These are phyloP conservation scores for Tetragnatha montana DNA, from an alignment of 2,888 invertebrate genomes.

Conservation along the genomic window DNA sequence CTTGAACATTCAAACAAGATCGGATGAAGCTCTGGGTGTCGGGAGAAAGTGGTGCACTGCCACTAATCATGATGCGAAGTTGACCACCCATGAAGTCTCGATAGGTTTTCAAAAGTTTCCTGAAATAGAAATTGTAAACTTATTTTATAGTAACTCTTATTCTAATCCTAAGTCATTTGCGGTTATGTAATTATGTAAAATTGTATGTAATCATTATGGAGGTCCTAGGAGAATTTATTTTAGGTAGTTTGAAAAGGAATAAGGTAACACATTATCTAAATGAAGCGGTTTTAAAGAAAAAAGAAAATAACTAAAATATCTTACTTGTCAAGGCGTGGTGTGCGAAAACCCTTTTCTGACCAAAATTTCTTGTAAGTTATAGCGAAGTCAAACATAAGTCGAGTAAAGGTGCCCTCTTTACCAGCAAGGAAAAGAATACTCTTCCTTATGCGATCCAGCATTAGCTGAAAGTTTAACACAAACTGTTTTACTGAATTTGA, in stretches of 20 bases:
- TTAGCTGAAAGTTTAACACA: constrained; percentile 51
- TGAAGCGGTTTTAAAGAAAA: too few species aligned
- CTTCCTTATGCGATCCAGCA: constrained; percentile 63
- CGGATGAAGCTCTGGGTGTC: constrained; percentile 96
- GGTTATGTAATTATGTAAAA: too few species aligned
- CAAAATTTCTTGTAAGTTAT: constrained; percentile 94
- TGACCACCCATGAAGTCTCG: constrained; percentile 88
- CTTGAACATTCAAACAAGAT: constrained; percentile 90
- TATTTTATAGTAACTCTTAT: too few species aligned
- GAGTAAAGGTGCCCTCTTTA: constrained; percentile 83
- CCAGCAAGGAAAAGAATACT: constrained; percentile 51
- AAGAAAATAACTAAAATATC: constrained; percentile 50
- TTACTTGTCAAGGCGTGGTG: constrained; percentile 78
- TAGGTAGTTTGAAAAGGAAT: background rate
- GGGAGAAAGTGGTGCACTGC: constrained; percentile 95
- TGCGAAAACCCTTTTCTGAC: constrained; percentile 81
- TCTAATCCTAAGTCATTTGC: too few species aligned
- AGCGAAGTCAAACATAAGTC: constrained; percentile 93
- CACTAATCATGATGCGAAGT: constrained; percentile 90
- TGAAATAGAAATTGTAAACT: background rate
- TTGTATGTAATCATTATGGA: too few species aligned
- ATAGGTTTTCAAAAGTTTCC: constrained; percentile 62
- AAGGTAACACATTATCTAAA: too few species aligned
- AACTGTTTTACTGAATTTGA: background rate
- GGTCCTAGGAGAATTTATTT: too few species aligned